Evolutionary conservation across 2,113 vertebrate genomes (phyloP).

Genomic region (Silurus asotus): DNA sequence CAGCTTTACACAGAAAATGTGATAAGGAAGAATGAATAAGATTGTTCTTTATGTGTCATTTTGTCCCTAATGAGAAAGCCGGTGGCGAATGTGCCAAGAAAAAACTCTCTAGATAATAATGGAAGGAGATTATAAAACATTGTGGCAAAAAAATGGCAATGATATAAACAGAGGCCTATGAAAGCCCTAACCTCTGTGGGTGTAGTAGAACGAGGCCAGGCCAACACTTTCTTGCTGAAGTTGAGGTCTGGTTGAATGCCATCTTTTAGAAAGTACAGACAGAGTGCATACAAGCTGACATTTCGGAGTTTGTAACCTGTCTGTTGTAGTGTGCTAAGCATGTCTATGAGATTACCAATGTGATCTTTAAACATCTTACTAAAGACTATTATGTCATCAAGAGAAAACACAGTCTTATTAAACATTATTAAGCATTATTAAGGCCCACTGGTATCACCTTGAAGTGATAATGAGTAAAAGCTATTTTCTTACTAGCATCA

Average conservation of each 20-base stretch:
- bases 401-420: conserved; percentile 21
- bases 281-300: not conserved
- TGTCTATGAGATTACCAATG: conserved; percentile 5
- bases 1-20: too few species aligned
- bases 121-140: too few species aligned
- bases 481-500: not conserved
- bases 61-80: too few species aligned
- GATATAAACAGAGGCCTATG: not conserved
- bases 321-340: not conserved
- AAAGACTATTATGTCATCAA: conserved; percentile 30
- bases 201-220: conserved; percentile 7
- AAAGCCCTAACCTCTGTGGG: conserved; percentile 12
- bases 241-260: conserved; percentile 17
- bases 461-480: conserved; percentile 40
- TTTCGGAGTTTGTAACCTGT: conserved; percentile 10
- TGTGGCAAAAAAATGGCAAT: not conserved
- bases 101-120: too few species aligned
- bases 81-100: too few species aligned
- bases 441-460: conserved; percentile 48
- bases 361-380: not conserved
- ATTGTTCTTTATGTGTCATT: too few species aligned
- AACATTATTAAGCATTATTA: conserved; percentile 19
- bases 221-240: not conserved
- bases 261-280: conserved; percentile 5
- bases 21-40: too few species aligned